Percentiles rank a stretch among this genome's conserved stretches.
These are phyloP conservation scores for Acronicta psi DNA, from an alignment of 2,888 invertebrate species.

Conservation along the genomic window DNA sequence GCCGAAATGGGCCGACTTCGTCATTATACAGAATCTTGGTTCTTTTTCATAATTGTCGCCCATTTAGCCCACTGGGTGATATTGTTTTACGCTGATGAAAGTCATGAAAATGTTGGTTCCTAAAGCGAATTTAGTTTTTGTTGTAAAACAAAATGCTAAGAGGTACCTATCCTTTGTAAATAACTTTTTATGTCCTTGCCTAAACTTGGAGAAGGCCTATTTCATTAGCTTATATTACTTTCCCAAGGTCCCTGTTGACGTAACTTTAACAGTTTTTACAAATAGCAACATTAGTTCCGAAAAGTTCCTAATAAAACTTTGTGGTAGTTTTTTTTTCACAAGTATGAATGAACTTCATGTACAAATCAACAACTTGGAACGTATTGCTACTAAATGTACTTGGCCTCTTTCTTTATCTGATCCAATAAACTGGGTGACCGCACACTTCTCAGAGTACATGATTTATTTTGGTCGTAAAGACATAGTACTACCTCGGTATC, in stretches of 20 bases:
- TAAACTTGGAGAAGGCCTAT: constrained; percentile 10
- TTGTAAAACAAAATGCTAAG: constrained; percentile 17
- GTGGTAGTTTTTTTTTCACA: not conserved
- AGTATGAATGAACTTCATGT: not conserved
- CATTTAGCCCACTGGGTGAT: constrained; percentile 7
- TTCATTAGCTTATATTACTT: constrained; percentile 28
- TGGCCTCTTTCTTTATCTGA: constrained; percentile 7
- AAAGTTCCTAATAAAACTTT: not conserved
- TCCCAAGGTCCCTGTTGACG: constrained; percentile 12
- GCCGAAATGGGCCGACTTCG: too few species aligned
- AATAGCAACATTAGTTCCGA: not conserved
- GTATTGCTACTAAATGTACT: not conserved
- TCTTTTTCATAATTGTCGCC: too few species aligned
- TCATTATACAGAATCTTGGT: too few species aligned
- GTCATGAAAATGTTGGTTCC: constrained; percentile 5
- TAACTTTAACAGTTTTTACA: constrained; percentile 27
- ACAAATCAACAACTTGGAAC: constrained; percentile 6
- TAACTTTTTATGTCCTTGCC: constrained; percentile 22
- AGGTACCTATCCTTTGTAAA: constrained; percentile 16
- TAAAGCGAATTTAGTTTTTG: constrained; percentile 14
- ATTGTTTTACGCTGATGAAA: constrained; percentile 11
- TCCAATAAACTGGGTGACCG: constrained; percentile 8
- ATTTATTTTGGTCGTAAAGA: constrained; percentile 11
- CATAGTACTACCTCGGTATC: too few species aligned
- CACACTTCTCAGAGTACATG: constrained; percentile 7